Evolutionary conservation across 2,888 invertebrate species (phyloP).

Genomic region (Cremastinae sp.): DNA sequence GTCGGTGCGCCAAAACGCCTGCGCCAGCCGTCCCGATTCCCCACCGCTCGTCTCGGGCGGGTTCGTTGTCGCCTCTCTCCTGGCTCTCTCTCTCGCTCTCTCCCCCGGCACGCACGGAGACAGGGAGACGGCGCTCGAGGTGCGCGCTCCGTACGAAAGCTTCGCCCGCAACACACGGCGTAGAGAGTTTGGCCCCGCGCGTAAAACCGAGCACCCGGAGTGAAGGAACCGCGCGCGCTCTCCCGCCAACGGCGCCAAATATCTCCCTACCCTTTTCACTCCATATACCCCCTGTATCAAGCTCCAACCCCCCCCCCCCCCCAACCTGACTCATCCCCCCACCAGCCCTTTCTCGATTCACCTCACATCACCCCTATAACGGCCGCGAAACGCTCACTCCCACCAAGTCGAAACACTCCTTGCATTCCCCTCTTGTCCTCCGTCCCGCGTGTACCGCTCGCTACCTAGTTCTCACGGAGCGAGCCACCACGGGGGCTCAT

Average conservation of each 20-base stretch:
- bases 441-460: conserved; percentile 17
- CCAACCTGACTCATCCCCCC: conserved; percentile 36
- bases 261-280: no score
- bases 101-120: not conserved
- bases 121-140: not conserved
- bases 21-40: conserved; percentile 78
- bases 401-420: conserved; percentile 23
- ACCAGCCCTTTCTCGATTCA: conserved; percentile 39
- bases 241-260: conserved; percentile 44
- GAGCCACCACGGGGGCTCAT: conserved; percentile 56
- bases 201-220: conserved; percentile 36
- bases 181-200: conserved; percentile 59
- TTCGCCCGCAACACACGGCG: conserved; percentile 13
- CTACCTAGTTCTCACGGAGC: conserved; percentile 41
- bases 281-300: conserved; percentile 3
- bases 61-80: conserved; percentile 27
- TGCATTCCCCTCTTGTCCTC: conserved; percentile 12
- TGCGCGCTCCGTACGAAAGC: conserved; percentile 35
- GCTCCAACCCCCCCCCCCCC: conserved; percentile 46
- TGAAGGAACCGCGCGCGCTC: conserved; percentile 37
- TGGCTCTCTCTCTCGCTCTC: not conserved
- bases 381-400: conserved; percentile 4
- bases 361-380: conserved; percentile 34
- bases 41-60: conserved; percentile 27
- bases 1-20: conserved; percentile 82